These are phyloP conservation scores for Xestia xanthographa DNA, from an alignment of 2,888 invertebrate species.

Conservation along the genomic window DNA sequence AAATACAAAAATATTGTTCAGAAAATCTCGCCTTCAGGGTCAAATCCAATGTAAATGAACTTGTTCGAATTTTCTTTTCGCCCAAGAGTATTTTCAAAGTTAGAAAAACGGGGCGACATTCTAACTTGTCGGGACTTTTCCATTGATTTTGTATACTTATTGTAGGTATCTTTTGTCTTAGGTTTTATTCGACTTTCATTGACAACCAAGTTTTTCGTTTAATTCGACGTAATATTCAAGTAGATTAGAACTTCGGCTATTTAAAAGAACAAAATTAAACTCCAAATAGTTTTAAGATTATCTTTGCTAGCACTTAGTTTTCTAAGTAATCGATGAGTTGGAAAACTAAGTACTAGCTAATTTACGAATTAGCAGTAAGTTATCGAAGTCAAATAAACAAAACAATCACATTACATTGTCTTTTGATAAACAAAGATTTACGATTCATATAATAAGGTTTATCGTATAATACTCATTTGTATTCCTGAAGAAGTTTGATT, in stretches of 20 bases:
- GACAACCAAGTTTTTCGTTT: conserved; percentile 47
- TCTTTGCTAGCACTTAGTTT: background rate
- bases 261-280: conserved; percentile 7
- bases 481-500: background rate
- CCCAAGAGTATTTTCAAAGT: conserved; percentile 55
- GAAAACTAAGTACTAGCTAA: background rate
- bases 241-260: background rate
- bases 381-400: background rate
- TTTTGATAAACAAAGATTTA: background rate
- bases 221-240: conserved; percentile 24
- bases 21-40: conserved; percentile 40
- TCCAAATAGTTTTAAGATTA: conserved; percentile 11
- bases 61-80: conserved; percentile 53
- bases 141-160: conserved; percentile 63
- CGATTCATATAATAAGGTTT: background rate
- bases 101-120: conserved; percentile 57
- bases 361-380: background rate
- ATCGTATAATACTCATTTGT: background rate
- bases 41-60: conserved; percentile 54
- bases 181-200: conserved; percentile 52
- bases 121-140: conserved; percentile 55
- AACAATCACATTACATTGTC: background rate
- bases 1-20: conserved; percentile 48
- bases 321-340: background rate
- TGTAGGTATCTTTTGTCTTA: conserved; percentile 53